phyloP scores from a whole-genome alignment of 2,113 vertebrate genomes.

The Reinhardtius hippoglossoides region DNA sequence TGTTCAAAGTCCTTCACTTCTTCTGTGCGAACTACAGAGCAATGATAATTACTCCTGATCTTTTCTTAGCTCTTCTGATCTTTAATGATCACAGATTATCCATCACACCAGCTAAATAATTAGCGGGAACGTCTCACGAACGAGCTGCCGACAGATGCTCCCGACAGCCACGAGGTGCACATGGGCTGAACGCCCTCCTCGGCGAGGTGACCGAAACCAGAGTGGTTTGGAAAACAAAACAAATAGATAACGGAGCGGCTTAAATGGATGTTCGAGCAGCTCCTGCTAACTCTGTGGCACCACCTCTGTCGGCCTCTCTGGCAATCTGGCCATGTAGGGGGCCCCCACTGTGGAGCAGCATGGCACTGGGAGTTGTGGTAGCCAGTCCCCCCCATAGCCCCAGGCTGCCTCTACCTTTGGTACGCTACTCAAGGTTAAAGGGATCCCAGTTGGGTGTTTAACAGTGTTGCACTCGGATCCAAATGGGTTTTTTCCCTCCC shows the following conservation, averaged over 20 bases:
- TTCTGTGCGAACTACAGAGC: constrained; percentile 29
- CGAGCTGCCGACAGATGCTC: constrained; percentile 56
- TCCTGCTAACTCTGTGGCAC: constrained; percentile 35
- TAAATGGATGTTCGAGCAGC: constrained; percentile 56
- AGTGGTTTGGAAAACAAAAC: constrained; percentile 55
- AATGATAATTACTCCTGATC: constrained; percentile 56
- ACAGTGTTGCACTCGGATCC: constrained; percentile 48
- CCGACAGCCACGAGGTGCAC: constrained; percentile 53
- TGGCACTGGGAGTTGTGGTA: constrained; percentile 73
- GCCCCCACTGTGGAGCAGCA: constrained; percentile 77
- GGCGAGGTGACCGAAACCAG: constrained; percentile 27
- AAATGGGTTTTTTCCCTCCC: constrained; percentile 13
- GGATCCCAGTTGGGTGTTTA: constrained; percentile 78
- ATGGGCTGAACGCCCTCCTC: constrained; percentile 21
- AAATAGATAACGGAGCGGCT: constrained; percentile 61
- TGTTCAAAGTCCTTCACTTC: constrained; percentile 35
- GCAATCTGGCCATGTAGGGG: constrained; percentile 74
- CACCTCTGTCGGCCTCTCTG: constrained; percentile 60
- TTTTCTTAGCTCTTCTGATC: constrained; percentile 66
- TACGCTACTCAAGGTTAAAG: constrained; percentile 81
- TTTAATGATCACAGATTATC: constrained; percentile 70
- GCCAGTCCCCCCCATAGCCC: constrained; percentile 66
- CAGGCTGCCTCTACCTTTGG: constrained; percentile 80
- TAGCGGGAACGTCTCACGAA: constrained; percentile 43
- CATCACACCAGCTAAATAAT: constrained; percentile 62